These are phyloP conservation scores for Zygogramma bicolorata DNA, from an alignment of 2,888 invertebrate species.

Conservation along the genomic window DNA sequence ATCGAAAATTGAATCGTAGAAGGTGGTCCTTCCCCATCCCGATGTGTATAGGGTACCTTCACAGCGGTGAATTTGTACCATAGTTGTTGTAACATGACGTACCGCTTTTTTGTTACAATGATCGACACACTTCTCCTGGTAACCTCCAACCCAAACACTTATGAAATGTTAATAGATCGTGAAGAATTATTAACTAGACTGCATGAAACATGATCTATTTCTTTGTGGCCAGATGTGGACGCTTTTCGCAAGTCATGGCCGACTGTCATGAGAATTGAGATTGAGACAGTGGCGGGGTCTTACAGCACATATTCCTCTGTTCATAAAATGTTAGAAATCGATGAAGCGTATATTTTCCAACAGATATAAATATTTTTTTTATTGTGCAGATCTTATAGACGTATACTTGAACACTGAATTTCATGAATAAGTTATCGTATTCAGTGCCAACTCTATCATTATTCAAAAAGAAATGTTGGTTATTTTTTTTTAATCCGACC, in stretches of 20 bases:
- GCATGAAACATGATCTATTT: conserved; percentile 31
- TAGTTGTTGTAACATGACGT: neutral
- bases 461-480: no score
- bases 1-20: no score
- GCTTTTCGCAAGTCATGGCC: conserved; percentile 19
- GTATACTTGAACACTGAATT: no score
- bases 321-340: no score
- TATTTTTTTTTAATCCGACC: no score
- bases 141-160: conserved; percentile 27
- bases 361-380: no score
- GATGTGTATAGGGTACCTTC: neutral
- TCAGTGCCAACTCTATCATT: no score
- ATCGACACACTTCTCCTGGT: conserved; percentile 22
- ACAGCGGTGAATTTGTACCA: neutral
- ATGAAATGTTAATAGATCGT: conserved; percentile 31
- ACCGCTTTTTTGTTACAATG: conserved; percentile 1
- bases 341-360: no score
- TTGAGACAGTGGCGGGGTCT: neutral
- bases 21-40: neutral
- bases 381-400: no score
- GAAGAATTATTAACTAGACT: conserved; percentile 29
- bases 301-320: neutral
- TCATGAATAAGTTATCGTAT: no score
- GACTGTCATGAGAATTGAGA: neutral
- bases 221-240: conserved; percentile 26